These are phyloP conservation scores for Andrena dorsata DNA, from an alignment of 2,888 invertebrate genomes.

Conservation along the genomic window DNA sequence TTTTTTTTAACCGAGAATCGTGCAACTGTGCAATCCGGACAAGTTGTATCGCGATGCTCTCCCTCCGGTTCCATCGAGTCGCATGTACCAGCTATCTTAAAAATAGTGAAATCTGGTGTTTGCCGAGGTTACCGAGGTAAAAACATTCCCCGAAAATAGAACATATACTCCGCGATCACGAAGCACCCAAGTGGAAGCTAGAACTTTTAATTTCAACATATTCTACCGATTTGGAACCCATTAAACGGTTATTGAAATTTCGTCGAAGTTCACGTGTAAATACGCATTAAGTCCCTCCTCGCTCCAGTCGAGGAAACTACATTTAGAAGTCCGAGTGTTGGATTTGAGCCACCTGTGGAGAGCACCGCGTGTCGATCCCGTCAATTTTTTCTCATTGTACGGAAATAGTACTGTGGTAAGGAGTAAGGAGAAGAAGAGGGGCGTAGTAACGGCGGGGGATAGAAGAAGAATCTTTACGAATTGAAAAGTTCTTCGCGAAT, in stretches of 20 bases:
- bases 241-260: too few species aligned
- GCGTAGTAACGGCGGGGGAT: neutral
- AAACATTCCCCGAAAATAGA: conserved; percentile 57
- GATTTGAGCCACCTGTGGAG: conserved; percentile 72
- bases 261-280: too few species aligned
- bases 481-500: neutral
- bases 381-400: neutral
- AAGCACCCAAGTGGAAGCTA: conserved; percentile 3
- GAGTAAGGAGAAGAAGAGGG: neutral
- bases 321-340: neutral
- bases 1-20: too few species aligned
- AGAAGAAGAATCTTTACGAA: neutral
- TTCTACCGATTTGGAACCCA: too few species aligned
- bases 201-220: too few species aligned
- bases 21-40: too few species aligned
- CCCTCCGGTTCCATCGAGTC: conserved; percentile 23
- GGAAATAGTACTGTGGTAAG: neutral
- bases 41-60: neutral
- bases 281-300: too few species aligned
- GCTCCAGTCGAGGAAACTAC: too few species aligned
- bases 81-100: conserved; percentile 32
- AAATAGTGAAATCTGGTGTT: conserved; percentile 53
- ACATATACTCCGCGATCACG: conserved; percentile 30
- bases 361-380: conserved; percentile 8
- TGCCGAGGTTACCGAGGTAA: conserved; percentile 42